These are phyloP conservation scores for Eueremaeus valkanovi DNA, from an alignment of 2,888 invertebrate species.

Conservation along the genomic window DNA sequence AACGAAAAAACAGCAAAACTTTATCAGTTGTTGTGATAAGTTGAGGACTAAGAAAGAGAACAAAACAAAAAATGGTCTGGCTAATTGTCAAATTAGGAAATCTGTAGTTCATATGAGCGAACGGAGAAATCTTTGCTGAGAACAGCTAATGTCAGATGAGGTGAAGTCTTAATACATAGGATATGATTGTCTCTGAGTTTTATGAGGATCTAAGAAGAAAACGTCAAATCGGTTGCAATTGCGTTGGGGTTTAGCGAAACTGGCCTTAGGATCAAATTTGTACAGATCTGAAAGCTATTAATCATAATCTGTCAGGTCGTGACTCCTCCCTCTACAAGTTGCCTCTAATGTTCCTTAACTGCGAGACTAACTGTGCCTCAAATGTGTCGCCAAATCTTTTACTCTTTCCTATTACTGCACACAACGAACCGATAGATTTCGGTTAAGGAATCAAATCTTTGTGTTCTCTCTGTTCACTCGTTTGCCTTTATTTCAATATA, in stretches of 20 bases:
- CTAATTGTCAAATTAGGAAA: constrained; percentile 15
- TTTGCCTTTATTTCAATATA: constrained; percentile 15
- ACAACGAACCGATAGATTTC: background rate
- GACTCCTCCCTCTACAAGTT: constrained; percentile 8
- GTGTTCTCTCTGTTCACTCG: background rate
- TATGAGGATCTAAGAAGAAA: constrained; percentile 25
- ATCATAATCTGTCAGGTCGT: constrained; percentile 24
- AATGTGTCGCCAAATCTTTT: constrained; percentile 1
- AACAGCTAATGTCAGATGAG: constrained; percentile 19
- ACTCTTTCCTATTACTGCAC: background rate
- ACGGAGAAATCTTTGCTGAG: constrained; percentile 12
- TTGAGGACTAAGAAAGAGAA: constrained; percentile 45
- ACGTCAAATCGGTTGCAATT: constrained; percentile 21
- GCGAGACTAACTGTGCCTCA: background rate
- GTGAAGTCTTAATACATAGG: constrained; percentile 23
- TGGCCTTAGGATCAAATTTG: constrained; percentile 29
- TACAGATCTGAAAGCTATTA: constrained; percentile 12
- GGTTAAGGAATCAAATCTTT: background rate
- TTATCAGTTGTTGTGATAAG: constrained; percentile 46
- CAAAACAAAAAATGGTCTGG: background rate
- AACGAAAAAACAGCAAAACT: constrained; percentile 41
- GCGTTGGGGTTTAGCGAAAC: constrained; percentile 12
- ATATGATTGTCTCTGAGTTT: constrained; percentile 22
- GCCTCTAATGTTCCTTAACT: background rate
- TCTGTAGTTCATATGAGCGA: background rate